Evolutionary conservation across 2,888 invertebrate genomes (phyloP).

Genomic region (Odontomyia ornata): DNA sequence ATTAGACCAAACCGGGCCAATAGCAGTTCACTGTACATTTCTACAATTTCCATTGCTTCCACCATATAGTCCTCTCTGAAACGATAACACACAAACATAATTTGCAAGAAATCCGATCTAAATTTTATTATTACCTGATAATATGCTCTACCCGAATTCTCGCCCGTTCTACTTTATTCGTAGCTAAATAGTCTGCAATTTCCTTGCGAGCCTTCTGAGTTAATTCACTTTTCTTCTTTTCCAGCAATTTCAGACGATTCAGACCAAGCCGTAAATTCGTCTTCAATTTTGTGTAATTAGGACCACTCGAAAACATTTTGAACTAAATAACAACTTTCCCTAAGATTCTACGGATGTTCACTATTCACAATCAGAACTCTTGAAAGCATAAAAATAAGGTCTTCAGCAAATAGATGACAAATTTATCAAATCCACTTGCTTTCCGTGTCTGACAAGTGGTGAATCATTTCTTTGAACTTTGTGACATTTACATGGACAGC

Average conservation of each 20-base stretch:
- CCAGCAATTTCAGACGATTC: constrained; percentile 91
- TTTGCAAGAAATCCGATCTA: background rate
- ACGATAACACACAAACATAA: background rate
- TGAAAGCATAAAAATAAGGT: background rate
- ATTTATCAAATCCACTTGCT: background rate
- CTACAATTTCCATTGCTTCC: constrained; percentile 98
- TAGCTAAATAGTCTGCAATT: constrained; percentile 93
- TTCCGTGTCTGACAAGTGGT: background rate
- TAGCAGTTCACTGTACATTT: constrained; percentile 98
- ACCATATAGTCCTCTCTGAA: constrained; percentile 95
- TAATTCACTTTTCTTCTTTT: constrained; percentile 97
- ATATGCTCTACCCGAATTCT: constrained; percentile 98
- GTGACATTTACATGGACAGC: background rate
- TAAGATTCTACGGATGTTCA: too few relatives aligned
- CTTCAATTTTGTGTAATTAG: constrained; percentile 95
- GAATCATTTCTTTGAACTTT: background rate
- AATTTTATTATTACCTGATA: constrained; percentile 71
- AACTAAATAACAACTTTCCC: background rate
- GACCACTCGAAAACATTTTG: constrained; percentile 88
- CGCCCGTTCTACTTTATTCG: constrained; percentile 87
- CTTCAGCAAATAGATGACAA: constrained; percentile 5
- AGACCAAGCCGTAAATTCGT: constrained; percentile 93
- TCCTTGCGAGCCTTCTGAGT: constrained; percentile 85
- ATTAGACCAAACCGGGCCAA: constrained; percentile 96
- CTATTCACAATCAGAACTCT: background rate